Evolutionary conservation across 2,888 invertebrate genomes (phyloP).

Genomic region (Syrphus vitripennis): DNA sequence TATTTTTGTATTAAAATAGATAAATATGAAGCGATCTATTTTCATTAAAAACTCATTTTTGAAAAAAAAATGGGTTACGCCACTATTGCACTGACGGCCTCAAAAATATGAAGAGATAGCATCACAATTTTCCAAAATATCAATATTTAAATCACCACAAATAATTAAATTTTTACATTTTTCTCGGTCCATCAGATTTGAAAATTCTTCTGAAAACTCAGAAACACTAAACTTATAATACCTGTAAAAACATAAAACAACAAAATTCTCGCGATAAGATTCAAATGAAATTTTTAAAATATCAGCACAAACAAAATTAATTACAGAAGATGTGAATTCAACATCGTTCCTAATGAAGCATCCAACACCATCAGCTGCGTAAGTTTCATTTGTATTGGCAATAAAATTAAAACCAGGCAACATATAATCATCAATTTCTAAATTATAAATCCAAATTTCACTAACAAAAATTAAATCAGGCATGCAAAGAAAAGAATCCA

Average conservation of each 20-base stretch:
- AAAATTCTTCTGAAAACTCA: too few relatives aligned
- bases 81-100: too few relatives aligned
- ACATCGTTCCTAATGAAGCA: conserved; percentile 28
- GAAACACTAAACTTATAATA: too few relatives aligned
- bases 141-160: too few relatives aligned
- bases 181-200: too few relatives aligned
- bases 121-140: too few relatives aligned
- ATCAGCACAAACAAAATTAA: not conserved
- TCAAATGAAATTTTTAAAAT: not conserved
- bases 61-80: too few relatives aligned
- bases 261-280: not conserved
- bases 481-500: conserved; percentile 22
- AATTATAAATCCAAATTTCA: conserved; percentile 17
- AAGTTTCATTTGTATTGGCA: conserved; percentile 14
- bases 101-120: too few relatives aligned
- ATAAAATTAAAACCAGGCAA: conserved; percentile 12
- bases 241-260: too few relatives aligned
- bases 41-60: too few relatives aligned
- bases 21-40: too few relatives aligned
- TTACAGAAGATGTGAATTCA: not conserved
- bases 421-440: conserved; percentile 19
- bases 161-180: not conserved
- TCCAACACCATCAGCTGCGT: conserved; percentile 29
- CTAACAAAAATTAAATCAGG: conserved; percentile 9
- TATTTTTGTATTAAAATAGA: too few relatives aligned